These are phyloP conservation scores for Drosophila kokeensis DNA, from an alignment of 2,888 invertebrate species.

Conservation along the genomic window DNA sequence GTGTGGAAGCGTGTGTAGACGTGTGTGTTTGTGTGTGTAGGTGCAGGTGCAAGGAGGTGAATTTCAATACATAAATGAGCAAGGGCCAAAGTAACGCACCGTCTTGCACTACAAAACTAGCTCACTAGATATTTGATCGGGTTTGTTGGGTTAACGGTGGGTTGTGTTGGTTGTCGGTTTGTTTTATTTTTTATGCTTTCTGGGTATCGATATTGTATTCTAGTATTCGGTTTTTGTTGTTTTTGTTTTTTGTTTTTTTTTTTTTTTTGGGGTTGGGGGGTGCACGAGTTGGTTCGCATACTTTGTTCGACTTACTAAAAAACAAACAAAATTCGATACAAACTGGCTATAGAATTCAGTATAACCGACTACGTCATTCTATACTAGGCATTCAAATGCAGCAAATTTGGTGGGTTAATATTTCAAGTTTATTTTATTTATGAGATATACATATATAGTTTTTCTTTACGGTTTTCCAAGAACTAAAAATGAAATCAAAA, in stretches of 20 bases:
- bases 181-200: conserved; percentile 17
- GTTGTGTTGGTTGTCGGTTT: conserved; percentile 25
- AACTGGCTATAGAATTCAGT: conserved; percentile 81
- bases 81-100: conserved; percentile 58
- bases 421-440: conserved; percentile 48
- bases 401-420: conserved; percentile 72
- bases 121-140: conserved; percentile 35
- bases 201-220: conserved; percentile 3
- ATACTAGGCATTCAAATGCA: conserved; percentile 73
- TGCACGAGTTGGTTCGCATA: conserved; percentile 81
- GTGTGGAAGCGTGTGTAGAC: conserved; percentile 19
- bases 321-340: conserved; percentile 84
- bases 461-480: conserved; percentile 17
- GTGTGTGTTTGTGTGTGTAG: conserved; percentile 39
- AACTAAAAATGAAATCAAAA: conserved; percentile 18
- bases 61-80: conserved; percentile 51
- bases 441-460: conserved; percentile 42
- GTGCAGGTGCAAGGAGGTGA: conserved; percentile 47
- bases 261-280: conserved; percentile 21
- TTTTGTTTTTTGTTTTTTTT: conserved; percentile 16
- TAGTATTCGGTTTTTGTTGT: conserved; percentile 22
- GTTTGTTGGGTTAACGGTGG: conserved; percentile 29
- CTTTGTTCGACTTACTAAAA: conserved; percentile 83
- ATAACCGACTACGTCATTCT: conserved; percentile 69
- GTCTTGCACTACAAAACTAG: conserved; percentile 52